Conservation (phyloP, 2,113 vertebrate species). For the Ginglymostoma cirratum region DNA sequence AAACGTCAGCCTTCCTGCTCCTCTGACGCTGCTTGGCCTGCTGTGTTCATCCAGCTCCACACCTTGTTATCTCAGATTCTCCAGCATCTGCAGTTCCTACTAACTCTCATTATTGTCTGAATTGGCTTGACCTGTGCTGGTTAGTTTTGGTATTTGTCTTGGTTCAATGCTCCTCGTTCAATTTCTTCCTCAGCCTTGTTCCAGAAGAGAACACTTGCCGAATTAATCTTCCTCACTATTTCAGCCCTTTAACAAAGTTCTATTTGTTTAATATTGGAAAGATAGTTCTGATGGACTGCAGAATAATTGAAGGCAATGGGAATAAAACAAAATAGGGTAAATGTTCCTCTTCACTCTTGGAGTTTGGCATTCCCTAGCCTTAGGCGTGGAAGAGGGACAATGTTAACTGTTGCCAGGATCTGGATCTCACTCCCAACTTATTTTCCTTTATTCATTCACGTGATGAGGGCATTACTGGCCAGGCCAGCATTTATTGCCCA, state of each 20-base stretch:
- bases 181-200: neutral
- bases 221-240: neutral
- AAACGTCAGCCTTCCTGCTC: too few species aligned
- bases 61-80: too few species aligned
- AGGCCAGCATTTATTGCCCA: too few species aligned
- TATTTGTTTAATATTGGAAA: neutral
- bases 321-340: neutral
- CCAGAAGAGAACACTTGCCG: neutral
- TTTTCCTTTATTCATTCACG: too few species aligned
- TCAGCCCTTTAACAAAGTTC: neutral
- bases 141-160: too few species aligned
- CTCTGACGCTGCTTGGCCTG: too few species aligned
- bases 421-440: neutral
- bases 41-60: too few species aligned
- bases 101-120: neutral
- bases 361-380: neutral
- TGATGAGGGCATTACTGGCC: too few species aligned
- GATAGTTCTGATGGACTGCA: neutral
- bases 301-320: neutral
- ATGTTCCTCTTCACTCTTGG: neutral
- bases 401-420: neutral
- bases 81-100: too few species aligned
- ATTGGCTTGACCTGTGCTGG: neutral
- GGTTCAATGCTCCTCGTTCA: neutral
- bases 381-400: neutral